Evolutionary conservation across 1,140 invertebrate genomes (phyloP), one percentile per base, ranked within the genome.

Genomic region (Aphelenchoides avenae): DNA sequence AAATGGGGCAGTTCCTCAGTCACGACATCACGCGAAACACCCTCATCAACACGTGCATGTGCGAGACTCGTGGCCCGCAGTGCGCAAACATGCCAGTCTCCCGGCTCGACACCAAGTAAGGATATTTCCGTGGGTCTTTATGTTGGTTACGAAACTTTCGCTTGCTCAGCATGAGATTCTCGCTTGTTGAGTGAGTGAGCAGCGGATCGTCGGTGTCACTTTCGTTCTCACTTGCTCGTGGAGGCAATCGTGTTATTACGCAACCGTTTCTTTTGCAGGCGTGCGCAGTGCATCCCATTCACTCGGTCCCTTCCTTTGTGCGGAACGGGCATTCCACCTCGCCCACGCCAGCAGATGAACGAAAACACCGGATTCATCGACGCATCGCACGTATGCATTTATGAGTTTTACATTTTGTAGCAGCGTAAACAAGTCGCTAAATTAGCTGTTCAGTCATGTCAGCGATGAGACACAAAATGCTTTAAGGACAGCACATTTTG

Each of bases 301-400:
- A 68, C 66, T 0, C 68, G 65, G 11, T 66, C 55, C 22, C 31
- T 42, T 30, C 33, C 49, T 20, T 18, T 61, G 2, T 68, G 65
- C 33, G 44, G 50, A 11, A 68, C 63, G 31, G 65, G 67, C 22
- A n/a, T n/a, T n/a, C 24, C 49, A 20, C 26, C 37, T 20, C 56
- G 64, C 1, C 9, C 49, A 47, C 62, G 24, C 61, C 68, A 6
- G 39, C n/a, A n/a, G n/a, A n/a, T 67, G 9, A 67, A 67, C 24
- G 67, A 70, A 33, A 67, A 67, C 39, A 72, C 50, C 9, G 61
- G 52, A n/a, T 71, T 29, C 31, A 55, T 67, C 41, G 65, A 67
- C 48, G 68, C 39, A 1, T 67, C 65, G 3, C 61, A 58, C 15
- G 64, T 66, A 9, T 20, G 52, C 57, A 37, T 36, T 37, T 48